Conservation (phyloP, 2,797 vertebrate genomes). For the Sebastes hubbsi region DNA sequence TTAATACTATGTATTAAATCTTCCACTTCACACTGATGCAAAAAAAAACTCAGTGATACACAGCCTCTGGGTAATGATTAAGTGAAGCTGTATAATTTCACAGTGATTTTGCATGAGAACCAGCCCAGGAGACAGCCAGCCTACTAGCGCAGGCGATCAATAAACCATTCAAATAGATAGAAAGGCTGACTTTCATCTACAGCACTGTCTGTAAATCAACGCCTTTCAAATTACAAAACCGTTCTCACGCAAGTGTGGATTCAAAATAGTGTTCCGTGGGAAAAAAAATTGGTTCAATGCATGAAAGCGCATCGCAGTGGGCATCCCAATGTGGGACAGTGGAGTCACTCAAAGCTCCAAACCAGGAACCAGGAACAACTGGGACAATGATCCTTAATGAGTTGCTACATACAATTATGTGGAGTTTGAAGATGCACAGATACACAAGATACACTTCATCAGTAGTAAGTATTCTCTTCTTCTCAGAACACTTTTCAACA, state of each 20-base stretch:
- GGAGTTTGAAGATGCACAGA: neutral
- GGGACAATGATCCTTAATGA: neutral
- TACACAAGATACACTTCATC: neutral
- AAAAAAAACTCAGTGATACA: neutral
- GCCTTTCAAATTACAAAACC: neutral
- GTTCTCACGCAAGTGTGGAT: neutral
- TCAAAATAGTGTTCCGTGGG: neutral
- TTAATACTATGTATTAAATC: constrained; percentile 18
- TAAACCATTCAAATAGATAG: neutral
- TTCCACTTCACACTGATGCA: constrained; percentile 1
- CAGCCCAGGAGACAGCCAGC: constrained; percentile 1
- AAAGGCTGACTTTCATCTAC: neutral
- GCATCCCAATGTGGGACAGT: neutral
- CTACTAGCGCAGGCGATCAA: constrained; percentile 7
- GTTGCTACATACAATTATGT: neutral
- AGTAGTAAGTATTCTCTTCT: neutral
- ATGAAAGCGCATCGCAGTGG: neutral
- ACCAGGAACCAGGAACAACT: neutral
- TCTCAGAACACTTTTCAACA: neutral
- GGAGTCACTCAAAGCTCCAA: neutral
- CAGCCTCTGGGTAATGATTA: neutral
- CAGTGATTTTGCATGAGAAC: constrained; percentile 16
- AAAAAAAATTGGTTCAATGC: neutral
- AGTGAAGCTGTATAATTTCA: constrained; percentile 4
- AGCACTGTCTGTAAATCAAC: neutral